These are phyloP conservation scores for Lasioglossum albipes DNA, from an alignment of 1,140 invertebrate genomes.

Conservation along the genomic window DNA sequence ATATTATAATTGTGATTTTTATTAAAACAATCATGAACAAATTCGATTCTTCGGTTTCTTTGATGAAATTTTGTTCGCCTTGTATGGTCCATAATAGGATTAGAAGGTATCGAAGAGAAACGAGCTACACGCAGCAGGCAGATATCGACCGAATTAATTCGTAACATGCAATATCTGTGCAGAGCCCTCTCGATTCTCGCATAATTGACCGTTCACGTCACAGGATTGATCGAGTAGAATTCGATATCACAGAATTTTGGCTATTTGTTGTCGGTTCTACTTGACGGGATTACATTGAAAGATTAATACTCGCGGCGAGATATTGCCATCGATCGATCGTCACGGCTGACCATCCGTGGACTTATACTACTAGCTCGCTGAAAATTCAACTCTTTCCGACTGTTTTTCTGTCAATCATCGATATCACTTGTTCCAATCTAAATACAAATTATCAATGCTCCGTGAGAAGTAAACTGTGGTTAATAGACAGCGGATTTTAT, in stretches of 20 bases:
- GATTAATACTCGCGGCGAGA: neutral
- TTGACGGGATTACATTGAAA: neutral
- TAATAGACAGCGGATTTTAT: no score
- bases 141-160: neutral
- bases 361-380: conserved; percentile 17
- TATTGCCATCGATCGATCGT: neutral
- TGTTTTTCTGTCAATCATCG: neutral
- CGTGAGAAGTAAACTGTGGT: no score
- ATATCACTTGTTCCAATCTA: no score
- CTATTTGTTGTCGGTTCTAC: neutral
- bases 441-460: no score
- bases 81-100: no score
- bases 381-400: neutral
- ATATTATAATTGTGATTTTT: no score
- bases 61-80: no score
- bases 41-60: no score
- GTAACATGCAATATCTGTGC: neutral
- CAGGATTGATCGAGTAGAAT: neutral
- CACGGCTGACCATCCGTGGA: conserved; percentile 13
- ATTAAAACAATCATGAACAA: no score
- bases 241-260: neutral
- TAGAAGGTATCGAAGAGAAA: no score
- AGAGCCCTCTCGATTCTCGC: neutral
- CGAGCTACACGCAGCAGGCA: no score
- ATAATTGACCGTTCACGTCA: neutral